phyloP scores from a whole-genome alignment of 2,888 invertebrate species.

The Margaritifera margaritifera region DNA sequence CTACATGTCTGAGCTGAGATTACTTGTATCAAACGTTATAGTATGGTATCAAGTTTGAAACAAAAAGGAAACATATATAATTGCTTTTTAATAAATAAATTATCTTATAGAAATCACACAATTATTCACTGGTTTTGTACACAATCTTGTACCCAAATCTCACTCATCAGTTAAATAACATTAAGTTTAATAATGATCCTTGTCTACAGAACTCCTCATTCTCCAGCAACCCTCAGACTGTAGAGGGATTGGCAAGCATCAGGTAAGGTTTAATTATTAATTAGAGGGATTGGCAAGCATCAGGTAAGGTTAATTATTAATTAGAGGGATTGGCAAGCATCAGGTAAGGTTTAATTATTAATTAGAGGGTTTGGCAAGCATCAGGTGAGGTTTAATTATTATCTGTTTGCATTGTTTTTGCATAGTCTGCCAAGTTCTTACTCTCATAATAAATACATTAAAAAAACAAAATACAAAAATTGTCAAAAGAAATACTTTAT shows the following conservation, averaged over 20 bases:
- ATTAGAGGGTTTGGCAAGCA: conserved; percentile 26
- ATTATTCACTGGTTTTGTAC: background rate
- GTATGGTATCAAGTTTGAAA: too few species aligned
- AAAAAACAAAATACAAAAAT: too few species aligned
- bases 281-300: conserved; percentile 28
- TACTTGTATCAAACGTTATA: too few species aligned
- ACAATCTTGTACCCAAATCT: background rate
- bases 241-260: conserved; percentile 28
- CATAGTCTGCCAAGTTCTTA: too few species aligned
- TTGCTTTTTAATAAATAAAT: background rate
- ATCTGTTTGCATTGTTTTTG: background rate
- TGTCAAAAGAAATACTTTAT: too few species aligned
- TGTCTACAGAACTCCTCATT: conserved; percentile 39
- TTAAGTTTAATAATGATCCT: conserved; percentile 2
- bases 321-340: conserved; percentile 28
- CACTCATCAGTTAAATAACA: background rate
- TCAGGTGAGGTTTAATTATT: conserved; percentile 18
- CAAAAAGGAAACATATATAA: too few species aligned
- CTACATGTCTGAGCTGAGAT: too few species aligned
- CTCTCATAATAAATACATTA: too few species aligned
- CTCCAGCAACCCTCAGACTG: conserved; percentile 17
- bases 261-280: conserved; percentile 14
- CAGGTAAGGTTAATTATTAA: conserved; percentile 22
- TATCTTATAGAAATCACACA: background rate
- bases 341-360: conserved; percentile 22